phyloP scores from a whole-genome alignment of 1,140 invertebrate species.

The Conus betulinus region DNA sequence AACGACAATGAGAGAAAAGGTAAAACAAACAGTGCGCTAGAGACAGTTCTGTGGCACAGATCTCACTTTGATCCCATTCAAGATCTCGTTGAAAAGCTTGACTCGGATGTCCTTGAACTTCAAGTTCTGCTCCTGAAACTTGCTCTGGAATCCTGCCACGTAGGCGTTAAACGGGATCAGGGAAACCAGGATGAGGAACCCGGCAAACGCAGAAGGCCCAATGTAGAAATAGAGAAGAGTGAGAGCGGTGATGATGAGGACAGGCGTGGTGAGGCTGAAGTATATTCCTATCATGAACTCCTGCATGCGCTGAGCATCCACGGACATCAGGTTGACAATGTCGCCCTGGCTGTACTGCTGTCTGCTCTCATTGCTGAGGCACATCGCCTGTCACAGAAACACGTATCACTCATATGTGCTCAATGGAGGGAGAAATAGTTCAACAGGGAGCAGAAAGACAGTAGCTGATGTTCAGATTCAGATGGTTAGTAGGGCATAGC shows the following conservation, averaged over 20 bases:
- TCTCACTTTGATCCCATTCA: constrained; percentile 78
- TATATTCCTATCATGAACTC: constrained; percentile 84
- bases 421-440: too few species aligned
- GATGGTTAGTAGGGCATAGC: too few species aligned
- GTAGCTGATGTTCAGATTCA: too few species aligned
- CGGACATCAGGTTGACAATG: constrained; percentile 79
- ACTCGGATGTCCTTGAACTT: constrained; percentile 79
- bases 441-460: too few species aligned
- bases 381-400: constrained; percentile 41
- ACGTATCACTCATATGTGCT: too few species aligned
- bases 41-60: too few species aligned
- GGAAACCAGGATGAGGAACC: constrained; percentile 68
- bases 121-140: constrained; percentile 77
- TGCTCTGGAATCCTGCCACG: constrained; percentile 85
- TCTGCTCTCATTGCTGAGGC: constrained; percentile 56
- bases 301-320: constrained; percentile 75
- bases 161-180: constrained; percentile 84
- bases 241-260: constrained; percentile 83
- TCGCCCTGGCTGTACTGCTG: constrained; percentile 77
- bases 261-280: constrained; percentile 96
- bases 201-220: constrained; percentile 70
- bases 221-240: constrained; percentile 82
- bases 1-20: too few species aligned
- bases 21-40: too few species aligned
- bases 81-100: constrained; percentile 73